Evolutionary conservation across 2,113 vertebrate genomes (phyloP).

Genomic region (Helogale parvula): DNA sequence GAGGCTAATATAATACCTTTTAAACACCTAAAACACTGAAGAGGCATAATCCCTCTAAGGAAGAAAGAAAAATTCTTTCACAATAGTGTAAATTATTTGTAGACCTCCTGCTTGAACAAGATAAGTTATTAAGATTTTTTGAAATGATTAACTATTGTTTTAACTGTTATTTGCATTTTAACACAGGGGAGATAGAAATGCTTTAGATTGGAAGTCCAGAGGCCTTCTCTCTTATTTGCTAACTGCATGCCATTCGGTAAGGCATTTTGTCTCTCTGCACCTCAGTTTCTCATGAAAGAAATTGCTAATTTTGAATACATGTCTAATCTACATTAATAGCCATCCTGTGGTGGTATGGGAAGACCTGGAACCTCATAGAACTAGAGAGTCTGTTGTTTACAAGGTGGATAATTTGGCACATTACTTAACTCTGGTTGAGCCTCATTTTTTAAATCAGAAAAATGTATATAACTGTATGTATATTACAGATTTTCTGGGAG

Average conservation of each 20-base stretch:
- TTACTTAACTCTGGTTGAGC: background rate
- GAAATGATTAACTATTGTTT: constrained; percentile 66
- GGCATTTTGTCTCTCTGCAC: background rate
- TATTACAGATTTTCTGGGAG: background rate
- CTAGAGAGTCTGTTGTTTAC: background rate
- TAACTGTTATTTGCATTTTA: constrained; percentile 61
- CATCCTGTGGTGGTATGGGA: background rate
- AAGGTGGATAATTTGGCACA: background rate
- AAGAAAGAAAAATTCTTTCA: constrained; percentile 45
- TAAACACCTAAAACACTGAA: background rate
- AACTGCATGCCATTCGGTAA: background rate
- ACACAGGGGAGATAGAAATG: background rate
- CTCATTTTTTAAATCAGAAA: background rate
- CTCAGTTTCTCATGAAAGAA: background rate
- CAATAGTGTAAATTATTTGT: constrained; percentile 65
- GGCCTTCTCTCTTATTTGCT: background rate
- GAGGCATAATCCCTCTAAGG: constrained; percentile 35
- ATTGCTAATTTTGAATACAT: background rate
- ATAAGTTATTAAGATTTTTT: constrained; percentile 62
- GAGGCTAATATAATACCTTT: constrained; percentile 34
- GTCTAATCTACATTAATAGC: background rate
- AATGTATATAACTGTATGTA: background rate
- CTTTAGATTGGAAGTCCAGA: background rate
- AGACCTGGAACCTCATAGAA: background rate
- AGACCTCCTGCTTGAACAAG: constrained; percentile 48